Evolutionary conservation across 2,113 vertebrate species (phyloP).

Genomic region (Nicator chloris): DNA sequence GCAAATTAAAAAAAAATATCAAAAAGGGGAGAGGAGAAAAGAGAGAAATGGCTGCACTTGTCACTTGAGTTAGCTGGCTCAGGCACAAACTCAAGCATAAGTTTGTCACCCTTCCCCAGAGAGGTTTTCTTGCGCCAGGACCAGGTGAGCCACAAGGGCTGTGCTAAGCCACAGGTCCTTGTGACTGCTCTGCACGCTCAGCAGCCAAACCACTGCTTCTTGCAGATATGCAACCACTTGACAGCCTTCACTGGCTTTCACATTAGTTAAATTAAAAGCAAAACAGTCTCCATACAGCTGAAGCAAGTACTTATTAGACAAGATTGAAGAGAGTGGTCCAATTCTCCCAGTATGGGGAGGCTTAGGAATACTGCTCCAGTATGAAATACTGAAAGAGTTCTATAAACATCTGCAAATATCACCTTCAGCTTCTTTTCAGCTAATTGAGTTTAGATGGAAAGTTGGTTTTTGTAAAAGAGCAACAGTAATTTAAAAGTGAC

Average conservation of each 20-base stretch:
- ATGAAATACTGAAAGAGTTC: neutral
- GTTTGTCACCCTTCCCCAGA: neutral
- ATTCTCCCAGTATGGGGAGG: neutral
- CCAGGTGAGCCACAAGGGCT: accelerated
- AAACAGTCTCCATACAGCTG: neutral
- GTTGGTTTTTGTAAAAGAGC: neutral
- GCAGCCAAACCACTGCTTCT: neutral
- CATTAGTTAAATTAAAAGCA: neutral
- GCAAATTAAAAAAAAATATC: neutral
- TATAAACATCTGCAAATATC: neutral
- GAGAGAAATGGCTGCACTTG: neutral
- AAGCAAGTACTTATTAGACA: neutral
- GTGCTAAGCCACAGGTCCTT: neutral
- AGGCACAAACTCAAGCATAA: neutral
- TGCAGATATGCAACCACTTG: neutral
- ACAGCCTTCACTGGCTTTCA: neutral
- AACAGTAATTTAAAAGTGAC: neutral
- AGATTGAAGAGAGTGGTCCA: neutral
- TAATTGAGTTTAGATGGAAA: neutral
- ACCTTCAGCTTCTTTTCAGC: neutral
- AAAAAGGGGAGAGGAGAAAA: accelerated
- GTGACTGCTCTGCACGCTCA: accelerated
- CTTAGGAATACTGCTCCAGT: neutral
- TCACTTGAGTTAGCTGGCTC: neutral
- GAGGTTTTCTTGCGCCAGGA: neutral